Evolutionary conservation across 2,888 invertebrate genomes (phyloP), one percentile per base, ranked within the genome.

Genomic region (Charanyca ferruginea): DNA sequence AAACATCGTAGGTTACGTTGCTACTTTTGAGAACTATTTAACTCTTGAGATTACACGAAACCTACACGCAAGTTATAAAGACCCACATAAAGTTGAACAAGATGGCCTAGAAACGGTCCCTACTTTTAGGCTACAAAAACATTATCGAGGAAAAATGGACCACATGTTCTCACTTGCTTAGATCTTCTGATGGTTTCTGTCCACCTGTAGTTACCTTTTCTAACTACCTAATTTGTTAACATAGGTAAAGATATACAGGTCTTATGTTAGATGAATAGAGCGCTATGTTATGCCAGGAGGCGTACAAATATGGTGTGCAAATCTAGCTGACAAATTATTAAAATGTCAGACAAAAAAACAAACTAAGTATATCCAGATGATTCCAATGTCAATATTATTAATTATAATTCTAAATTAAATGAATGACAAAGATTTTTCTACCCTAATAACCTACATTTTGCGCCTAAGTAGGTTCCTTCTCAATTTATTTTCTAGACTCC

Each of bases 51-150:
- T 61, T 48, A 63, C 63, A 41, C 20, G 25, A 59, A 41, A 44
- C 54, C 54, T 16, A 59, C 72, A 66, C n/a, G 60, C n/a, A 63
- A 68, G 54, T 59, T 69, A 60, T 38, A 60, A 32, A 53, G 45
- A 67, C 73, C 57, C 16, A 62, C 62, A 62, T 62, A 53, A 67
- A 72, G 23, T 72, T 42, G 23, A 25, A 51, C 51, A 42, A 47
- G 42, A 28, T 25, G 35, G 23, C 22, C 49, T 64, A 11, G 20
- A 44, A 55, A 72, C 32, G 35, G 38, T 23, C 28, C 25, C 22
- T 61, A 52, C 72, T 66, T 72, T 66, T 61, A 57, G 47, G 42
- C 28, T 57, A 38, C 60, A 66, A 38, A 66, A 53, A 54, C 49
- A 61, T 52, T 70, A 64, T 38, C 22, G 1, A 18, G 9, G 38